Conservation (phyloP, 1,140 invertebrate genomes). For the Heterodera schachtii region DNA sequence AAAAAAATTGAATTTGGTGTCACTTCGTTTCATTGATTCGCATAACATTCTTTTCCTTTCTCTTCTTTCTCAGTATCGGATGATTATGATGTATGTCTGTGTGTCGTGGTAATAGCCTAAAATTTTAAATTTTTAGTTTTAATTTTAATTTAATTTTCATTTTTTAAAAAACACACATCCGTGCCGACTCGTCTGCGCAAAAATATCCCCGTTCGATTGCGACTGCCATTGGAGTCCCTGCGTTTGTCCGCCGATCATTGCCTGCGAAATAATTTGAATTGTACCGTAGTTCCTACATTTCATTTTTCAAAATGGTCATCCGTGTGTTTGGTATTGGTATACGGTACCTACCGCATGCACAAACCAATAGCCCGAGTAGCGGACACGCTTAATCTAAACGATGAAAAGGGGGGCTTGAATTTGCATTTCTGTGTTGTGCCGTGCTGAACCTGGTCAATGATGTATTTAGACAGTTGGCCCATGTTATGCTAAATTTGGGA, state of each 20-base stretch:
- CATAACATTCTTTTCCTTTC: no score
- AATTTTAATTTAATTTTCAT: no score
- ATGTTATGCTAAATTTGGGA: conserved; percentile 5
- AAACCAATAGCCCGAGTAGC: conserved; percentile 27
- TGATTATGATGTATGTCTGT: conserved; percentile 20
- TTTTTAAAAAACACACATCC: conserved; percentile 14
- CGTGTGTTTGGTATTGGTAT: no score
- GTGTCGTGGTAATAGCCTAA: conserved; percentile 28
- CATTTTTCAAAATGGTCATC: neutral
- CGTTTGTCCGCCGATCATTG: conserved; percentile 22
- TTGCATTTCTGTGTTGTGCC: no score
- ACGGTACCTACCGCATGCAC: conserved; percentile 22
- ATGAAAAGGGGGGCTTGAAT: neutral
- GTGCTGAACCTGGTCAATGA: conserved; percentile 12
- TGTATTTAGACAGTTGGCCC: conserved; percentile 21
- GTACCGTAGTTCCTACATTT: neutral
- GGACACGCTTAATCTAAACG: conserved; percentile 12
- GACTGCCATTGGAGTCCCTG: conserved; percentile 30
- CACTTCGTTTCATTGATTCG: no score
- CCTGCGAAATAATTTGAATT: neutral
- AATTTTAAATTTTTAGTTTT: neutral
- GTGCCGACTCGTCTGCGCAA: conserved; percentile 14
- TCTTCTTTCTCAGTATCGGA: conserved; percentile 4
- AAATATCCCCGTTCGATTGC: conserved; percentile 23
- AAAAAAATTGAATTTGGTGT: no score